Base-by-base conservation (phyloP, 1,140 invertebrate species). In the Drosophila parabipectinata region DNA sequence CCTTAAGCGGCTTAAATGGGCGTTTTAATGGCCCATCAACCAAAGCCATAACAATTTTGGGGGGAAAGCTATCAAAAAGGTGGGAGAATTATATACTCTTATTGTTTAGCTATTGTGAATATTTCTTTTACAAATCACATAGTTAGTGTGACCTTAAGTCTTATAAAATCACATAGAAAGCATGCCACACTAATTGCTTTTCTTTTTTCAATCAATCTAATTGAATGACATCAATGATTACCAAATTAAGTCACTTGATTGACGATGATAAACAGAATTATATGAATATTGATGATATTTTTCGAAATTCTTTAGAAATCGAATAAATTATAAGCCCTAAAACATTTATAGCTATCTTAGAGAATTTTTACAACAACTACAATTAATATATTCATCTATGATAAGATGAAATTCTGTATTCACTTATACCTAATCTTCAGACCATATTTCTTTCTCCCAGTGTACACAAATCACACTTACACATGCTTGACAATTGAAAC, bases 401-500 rank as follows among this genome's bases (percentile, higher is more conserved):
- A 28, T n/a, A n/a, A 28, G 26, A 28, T 6, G 26, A 28, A 28
- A 6, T 28, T 28, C 26, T n/a, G n/a, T n/a, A n/a, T n/a, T n/a
- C 6, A 28, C 26, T 28, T 52, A 32, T 53, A 53, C 30, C 58
- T 37, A 28, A 28, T 28, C 5, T 28, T 28, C 4, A 28, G 26
- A 7, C 1, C 0, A 5, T 28, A 28, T 21, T 61, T 61, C 54
- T 48, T 24, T 34, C 28, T 5, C 41, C 10, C 69, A 71, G 68
- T 69, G 62, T 28, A 28, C 56, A 39, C n/a, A 18, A 3, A 50
- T 10, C 62, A 48, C 44, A 41, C 28, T 30, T 7, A 24, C 26
- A 64, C 8, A 66, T 24, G 9, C 18, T 61, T 53, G 68, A 53
- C 55, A 67, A 72, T 52, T 60, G 54, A 66, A 59, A 57, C 74